These are phyloP conservation scores for Hyposoter didymator DNA, from an alignment of 2,888 invertebrate genomes.

Conservation along the genomic window DNA sequence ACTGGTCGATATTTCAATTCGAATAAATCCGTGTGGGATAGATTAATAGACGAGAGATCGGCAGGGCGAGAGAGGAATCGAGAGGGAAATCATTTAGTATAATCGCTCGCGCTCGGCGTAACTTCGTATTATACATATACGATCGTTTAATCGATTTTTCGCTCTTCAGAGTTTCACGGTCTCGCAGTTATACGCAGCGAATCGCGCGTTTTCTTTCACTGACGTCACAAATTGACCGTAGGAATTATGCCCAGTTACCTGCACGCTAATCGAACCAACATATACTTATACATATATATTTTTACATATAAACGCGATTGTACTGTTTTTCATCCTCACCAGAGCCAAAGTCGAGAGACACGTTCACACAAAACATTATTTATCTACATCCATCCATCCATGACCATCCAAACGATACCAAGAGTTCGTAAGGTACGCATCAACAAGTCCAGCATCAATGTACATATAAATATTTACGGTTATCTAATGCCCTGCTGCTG, in stretches of 20 bases:
- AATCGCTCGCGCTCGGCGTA: constrained; percentile 23
- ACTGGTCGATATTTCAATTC: constrained; percentile 52
- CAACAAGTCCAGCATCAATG: not conserved
- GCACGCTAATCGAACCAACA: constrained; percentile 72
- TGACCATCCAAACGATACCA: not conserved
- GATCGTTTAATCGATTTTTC: constrained; percentile 38
- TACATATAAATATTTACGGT: constrained; percentile 66
- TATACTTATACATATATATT: not conserved
- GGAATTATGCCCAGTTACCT: constrained; percentile 75
- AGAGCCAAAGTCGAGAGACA: not conserved
- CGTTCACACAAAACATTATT: not conserved
- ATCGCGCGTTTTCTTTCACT: constrained; percentile 52
- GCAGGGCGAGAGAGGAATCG: not conserved
- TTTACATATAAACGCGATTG: constrained; percentile 2
- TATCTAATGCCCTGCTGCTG: constrained; percentile 69
- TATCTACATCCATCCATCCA: not conserved
- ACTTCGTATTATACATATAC: constrained; percentile 1
- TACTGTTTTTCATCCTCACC: not conserved
- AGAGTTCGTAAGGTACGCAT: not conserved
- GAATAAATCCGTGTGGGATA: constrained; percentile 30
- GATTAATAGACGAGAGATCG: not conserved
- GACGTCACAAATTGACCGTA: constrained; percentile 77
- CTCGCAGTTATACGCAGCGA: constrained; percentile 20
- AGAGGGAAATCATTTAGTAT: constrained; percentile 40
- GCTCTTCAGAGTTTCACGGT: constrained; percentile 53